phyloP scores from a whole-genome alignment of 2,888 invertebrate genomes.

The Argyra leucocephala region DNA sequence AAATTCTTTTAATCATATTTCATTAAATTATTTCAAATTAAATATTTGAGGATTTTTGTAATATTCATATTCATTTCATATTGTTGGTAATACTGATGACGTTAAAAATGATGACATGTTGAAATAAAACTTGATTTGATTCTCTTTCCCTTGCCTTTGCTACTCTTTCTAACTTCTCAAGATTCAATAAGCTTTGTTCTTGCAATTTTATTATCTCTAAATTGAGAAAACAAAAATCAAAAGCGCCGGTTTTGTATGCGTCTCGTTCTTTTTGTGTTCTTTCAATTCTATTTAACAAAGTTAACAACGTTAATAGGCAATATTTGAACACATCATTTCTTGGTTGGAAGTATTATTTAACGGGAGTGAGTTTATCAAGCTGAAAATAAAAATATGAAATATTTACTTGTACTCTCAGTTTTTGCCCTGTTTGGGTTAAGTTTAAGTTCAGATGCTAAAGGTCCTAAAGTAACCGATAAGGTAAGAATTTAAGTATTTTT shows the following conservation, averaged over 20 bases:
- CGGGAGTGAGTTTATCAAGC: neutral
- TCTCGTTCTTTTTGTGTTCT: neutral
- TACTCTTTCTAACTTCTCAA: no score
- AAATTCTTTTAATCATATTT: no score
- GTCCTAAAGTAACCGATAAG: neutral
- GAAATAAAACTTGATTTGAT: no score
- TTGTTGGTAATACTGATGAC: no score
- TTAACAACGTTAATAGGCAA: neutral
- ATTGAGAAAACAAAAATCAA: neutral
- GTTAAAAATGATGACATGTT: no score
- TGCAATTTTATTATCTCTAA: no score
- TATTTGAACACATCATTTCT: no score
- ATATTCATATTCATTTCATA: no score
- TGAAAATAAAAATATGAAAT: neutral
- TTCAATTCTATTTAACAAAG: neutral
- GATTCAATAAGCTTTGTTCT: no score
- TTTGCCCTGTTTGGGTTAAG: neutral
- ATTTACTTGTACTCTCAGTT: neutral
- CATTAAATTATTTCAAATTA: no score
- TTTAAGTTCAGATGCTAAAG: neutral
- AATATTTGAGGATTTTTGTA: no score
- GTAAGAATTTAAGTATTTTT: neutral
- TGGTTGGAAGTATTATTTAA: neutral
- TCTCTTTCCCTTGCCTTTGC: no score
- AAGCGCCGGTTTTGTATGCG: neutral